Conservation (phyloP, 2,113 vertebrate genomes). For the Callochromis pleurospilus region DNA sequence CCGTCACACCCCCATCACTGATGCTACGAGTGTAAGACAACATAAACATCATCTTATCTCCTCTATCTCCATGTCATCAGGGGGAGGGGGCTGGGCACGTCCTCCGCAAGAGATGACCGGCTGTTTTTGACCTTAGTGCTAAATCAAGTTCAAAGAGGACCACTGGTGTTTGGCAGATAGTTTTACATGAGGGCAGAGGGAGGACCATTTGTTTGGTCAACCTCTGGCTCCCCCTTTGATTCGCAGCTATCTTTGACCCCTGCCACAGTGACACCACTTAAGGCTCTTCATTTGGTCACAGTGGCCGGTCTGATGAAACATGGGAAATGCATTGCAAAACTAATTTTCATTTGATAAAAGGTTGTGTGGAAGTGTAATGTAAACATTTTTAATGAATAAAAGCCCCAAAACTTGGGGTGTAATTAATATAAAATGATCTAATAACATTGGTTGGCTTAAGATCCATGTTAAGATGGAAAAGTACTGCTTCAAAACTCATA, state of each 20-base stretch:
- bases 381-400: not conserved
- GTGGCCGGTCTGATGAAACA: slow-evolving; percentile 13
- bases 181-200: slow-evolving; percentile 77
- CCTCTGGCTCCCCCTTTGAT: slow-evolving; percentile 65
- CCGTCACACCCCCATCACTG: not conserved
- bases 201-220: slow-evolving; percentile 72
- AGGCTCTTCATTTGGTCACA: not conserved
- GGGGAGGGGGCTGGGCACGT: slow-evolving; percentile 60
- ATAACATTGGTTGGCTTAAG: not conserved
- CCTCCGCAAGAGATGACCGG: slow-evolving; percentile 66
- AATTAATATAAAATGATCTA: not conserved
- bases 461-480: not conserved
- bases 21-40: slow-evolving; percentile 23
- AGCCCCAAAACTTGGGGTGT: not conserved
- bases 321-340: not conserved
- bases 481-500: not conserved
- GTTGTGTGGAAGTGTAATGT: not conserved
- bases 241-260: slow-evolving; percentile 43
- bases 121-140: slow-evolving; percentile 76
- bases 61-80: slow-evolving; percentile 59
- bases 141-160: slow-evolving; percentile 89
- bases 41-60: slow-evolving; percentile 64
- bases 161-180: slow-evolving; percentile 75
- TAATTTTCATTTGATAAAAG: not conserved
- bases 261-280: slow-evolving; percentile 29